A percentile compares a stretch with the other conserved stretches of the same genome.
Evolutionary conservation across 2,888 invertebrate species (phyloP).

Genomic region (Acleris cristana): DNA sequence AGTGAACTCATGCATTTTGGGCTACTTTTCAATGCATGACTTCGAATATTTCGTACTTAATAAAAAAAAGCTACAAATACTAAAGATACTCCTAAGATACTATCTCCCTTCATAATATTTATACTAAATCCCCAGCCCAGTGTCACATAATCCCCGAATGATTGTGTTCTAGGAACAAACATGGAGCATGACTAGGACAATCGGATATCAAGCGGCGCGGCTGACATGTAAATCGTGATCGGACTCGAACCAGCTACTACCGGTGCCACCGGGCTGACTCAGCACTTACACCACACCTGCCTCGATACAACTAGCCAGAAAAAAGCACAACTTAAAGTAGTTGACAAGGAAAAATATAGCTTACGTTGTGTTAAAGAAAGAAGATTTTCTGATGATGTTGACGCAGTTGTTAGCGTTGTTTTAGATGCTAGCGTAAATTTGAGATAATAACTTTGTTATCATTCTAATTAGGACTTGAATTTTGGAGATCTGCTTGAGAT

Average conservation of each 20-base stretch:
- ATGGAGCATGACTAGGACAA: constrained; percentile 67
- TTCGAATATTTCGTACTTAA: not conserved
- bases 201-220: constrained; percentile 80
- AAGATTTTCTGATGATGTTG: not conserved
- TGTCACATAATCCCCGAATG: constrained; percentile 57
- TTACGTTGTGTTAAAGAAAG: not conserved
- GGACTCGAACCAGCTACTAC: constrained; percentile 78
- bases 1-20: too few relatives aligned
- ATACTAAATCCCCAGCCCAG: constrained; percentile 11
- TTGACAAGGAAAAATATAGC: constrained; percentile 4
- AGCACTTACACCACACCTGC: constrained; percentile 76
- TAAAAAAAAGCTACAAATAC: not conserved
- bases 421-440: constrained; percentile 37
- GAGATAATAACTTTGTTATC: constrained; percentile 55
- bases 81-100: constrained; percentile 3
- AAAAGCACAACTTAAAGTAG: not conserved
- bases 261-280: constrained; percentile 80
- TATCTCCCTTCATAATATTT: constrained; percentile 29
- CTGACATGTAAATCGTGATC: constrained; percentile 83
- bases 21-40: not conserved
- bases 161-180: constrained; percentile 63
- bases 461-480: constrained; percentile 61
- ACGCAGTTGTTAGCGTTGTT: not conserved
- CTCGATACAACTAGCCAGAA: constrained; percentile 41
- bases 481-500: constrained; percentile 40